Percentiles rank a stretch among this genome's conserved stretches.
These are phyloP conservation scores for Drosophila nikananu DNA, from an alignment of 1,140 invertebrate species.

Conservation along the genomic window DNA sequence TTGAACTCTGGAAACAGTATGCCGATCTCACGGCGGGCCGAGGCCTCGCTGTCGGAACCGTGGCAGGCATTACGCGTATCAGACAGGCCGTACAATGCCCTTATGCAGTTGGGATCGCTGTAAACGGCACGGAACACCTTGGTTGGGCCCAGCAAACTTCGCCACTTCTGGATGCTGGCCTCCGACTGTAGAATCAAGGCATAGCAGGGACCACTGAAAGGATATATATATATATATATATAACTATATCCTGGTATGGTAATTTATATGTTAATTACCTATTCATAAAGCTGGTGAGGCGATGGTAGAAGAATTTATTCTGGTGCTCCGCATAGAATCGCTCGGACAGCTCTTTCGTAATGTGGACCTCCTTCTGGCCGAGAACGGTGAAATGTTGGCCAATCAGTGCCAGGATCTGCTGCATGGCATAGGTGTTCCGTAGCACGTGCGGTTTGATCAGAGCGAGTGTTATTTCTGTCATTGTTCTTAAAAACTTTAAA, in stretches of 20 bases:
- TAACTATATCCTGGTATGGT: not conserved
- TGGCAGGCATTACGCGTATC: slow-evolving; percentile 97
- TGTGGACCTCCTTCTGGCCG: slow-evolving; percentile 88
- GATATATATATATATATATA: not conserved
- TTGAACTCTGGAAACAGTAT: slow-evolving; percentile 94
- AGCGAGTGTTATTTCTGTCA: slow-evolving; percentile 87
- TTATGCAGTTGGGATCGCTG: slow-evolving; percentile 90
- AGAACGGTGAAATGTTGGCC: slow-evolving; percentile 91
- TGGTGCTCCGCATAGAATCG: slow-evolving; percentile 94
- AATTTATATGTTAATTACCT: slow-evolving; percentile 86
- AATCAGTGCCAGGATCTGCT: slow-evolving; percentile 90
- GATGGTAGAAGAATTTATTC: slow-evolving; percentile 94
- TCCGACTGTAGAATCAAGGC: slow-evolving; percentile 91
- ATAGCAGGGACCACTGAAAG: slow-evolving; percentile 91
- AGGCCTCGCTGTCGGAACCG: slow-evolving; percentile 94
- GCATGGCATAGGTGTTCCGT: slow-evolving; percentile 89
- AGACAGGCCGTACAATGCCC: slow-evolving; percentile 93
- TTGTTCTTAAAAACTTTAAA: not conserved
- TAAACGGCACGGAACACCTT: slow-evolving; percentile 93
- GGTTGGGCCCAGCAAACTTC: slow-evolving; percentile 94
- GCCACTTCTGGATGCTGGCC: slow-evolving; percentile 93
- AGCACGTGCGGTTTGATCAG: slow-evolving; percentile 91
- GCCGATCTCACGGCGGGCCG: slow-evolving; percentile 91
- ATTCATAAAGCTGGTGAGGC: slow-evolving; percentile 94
- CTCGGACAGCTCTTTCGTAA: slow-evolving; percentile 89